These are phyloP conservation scores for Nasua narica DNA, from an alignment of 2,797 vertebrate species.

Conservation along the genomic window DNA sequence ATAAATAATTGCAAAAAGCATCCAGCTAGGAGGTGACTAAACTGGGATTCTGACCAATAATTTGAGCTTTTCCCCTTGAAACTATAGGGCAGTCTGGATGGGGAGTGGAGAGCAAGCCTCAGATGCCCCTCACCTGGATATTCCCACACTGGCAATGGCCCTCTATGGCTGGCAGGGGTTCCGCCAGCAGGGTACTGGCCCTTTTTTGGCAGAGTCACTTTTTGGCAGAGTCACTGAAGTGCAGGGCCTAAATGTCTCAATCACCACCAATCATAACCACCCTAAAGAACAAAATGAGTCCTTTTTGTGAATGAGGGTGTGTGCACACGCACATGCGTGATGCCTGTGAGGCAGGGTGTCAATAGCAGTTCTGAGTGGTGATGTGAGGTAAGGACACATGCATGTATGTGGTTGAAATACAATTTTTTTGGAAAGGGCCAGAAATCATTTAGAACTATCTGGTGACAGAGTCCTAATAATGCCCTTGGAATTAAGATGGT, in stretches of 20 bases:
- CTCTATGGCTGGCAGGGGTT: background rate
- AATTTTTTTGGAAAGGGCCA: background rate
- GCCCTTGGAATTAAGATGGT: background rate
- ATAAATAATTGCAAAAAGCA: constrained; percentile 4
- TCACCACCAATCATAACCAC: background rate
- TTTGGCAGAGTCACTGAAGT: background rate
- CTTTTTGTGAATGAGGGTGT: background rate
- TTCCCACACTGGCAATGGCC: background rate
- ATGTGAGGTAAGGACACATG: background rate
- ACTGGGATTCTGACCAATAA: background rate
- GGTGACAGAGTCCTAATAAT: background rate
- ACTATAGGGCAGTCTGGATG: background rate
- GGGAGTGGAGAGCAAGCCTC: background rate
- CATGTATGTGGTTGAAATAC: background rate
- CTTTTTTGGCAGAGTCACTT: background rate
- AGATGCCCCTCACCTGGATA: background rate
- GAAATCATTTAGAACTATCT: background rate
- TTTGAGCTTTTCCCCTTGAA: background rate
- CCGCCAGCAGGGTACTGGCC: background rate
- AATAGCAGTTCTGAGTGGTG: background rate
- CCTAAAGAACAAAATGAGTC: background rate
- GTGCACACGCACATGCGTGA: background rate
- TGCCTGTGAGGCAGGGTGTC: background rate
- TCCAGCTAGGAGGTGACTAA: background rate
- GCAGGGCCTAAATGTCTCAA: background rate